phyloP scores from a whole-genome alignment of 2,888 invertebrate genomes.

The Nomada fucata region DNA sequence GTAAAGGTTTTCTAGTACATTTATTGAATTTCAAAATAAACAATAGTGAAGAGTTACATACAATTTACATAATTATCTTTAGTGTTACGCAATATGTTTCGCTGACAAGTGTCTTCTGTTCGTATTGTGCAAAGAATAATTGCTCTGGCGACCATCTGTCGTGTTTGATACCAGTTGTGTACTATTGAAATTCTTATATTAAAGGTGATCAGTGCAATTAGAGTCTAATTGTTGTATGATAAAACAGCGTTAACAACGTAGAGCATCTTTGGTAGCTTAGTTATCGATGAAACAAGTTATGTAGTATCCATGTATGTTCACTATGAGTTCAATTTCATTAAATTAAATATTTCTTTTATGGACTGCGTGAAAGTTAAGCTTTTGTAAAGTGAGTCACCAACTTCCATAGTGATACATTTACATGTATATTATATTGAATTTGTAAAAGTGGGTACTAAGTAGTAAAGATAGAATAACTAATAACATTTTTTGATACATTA shows the following conservation, averaged over 20 bases:
- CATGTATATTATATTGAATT: background rate
- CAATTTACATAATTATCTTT: slow-evolving; percentile 40
- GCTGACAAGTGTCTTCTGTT: slow-evolving; percentile 50
- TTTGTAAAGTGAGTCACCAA: slow-evolving; percentile 4
- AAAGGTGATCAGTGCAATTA: slow-evolving; percentile 60
- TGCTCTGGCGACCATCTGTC: slow-evolving; percentile 59
- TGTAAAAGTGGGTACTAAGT: slow-evolving; percentile 4
- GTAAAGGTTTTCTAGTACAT: slow-evolving; percentile 21
- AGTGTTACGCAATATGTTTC: slow-evolving; percentile 63
- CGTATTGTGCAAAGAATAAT: slow-evolving; percentile 61
- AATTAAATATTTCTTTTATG: slow-evolving; percentile 9
- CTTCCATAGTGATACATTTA: slow-evolving; percentile 3
- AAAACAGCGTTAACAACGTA: slow-evolving; percentile 17
- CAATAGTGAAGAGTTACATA: slow-evolving; percentile 24
- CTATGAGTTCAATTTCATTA: slow-evolving; percentile 4
- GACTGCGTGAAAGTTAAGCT: background rate
- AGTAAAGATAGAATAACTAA: slow-evolving; percentile 30
- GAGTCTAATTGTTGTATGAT: slow-evolving; percentile 52
- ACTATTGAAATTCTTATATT: slow-evolving; percentile 44
- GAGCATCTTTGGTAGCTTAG: slow-evolving; percentile 25
- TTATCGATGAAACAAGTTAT: slow-evolving; percentile 16
- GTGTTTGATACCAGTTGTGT: slow-evolving; percentile 56
- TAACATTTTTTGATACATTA: background rate
- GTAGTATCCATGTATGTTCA: slow-evolving; percentile 20
- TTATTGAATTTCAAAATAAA: slow-evolving; percentile 35